Evolutionary conservation across 2,797 vertebrate genomes (phyloP).

Genomic region (Sebastes baramenuke): DNA sequence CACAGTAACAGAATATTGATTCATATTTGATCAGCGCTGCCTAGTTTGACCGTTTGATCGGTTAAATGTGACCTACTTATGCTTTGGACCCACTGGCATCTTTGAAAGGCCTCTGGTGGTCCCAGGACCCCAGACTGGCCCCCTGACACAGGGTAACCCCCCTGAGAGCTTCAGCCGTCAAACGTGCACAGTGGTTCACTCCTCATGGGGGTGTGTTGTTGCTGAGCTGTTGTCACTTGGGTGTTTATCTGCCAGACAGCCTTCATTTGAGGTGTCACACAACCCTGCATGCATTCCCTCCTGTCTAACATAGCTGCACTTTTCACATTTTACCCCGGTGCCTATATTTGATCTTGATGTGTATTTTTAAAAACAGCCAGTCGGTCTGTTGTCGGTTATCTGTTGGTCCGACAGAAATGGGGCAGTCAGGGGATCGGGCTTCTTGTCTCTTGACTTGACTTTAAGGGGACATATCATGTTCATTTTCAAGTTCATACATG

Average conservation of each 20-base stretch:
- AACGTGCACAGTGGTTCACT: neutral
- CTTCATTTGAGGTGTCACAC: constrained; percentile 59
- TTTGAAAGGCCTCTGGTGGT: neutral
- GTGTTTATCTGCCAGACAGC: constrained; percentile 57
- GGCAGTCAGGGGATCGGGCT: neutral
- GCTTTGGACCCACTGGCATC: neutral
- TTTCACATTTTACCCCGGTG: constrained; percentile 65
- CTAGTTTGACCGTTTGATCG: too few relatives aligned
- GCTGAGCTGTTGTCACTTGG: constrained; percentile 58
- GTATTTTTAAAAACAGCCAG: constrained; percentile 57
- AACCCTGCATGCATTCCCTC: constrained; percentile 43
- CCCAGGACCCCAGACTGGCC: neutral
- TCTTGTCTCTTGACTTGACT: neutral
- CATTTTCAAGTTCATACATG: neutral
- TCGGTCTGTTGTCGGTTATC: neutral
- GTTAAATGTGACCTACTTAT: neutral
- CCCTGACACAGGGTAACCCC: neutral
- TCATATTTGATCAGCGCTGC: too few relatives aligned
- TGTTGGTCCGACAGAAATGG: neutral
- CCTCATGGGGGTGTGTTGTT: constrained; percentile 2
- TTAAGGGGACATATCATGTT: neutral
- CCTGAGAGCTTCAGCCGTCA: neutral
- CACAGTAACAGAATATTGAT: too few relatives aligned
- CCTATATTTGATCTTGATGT: constrained; percentile 56
- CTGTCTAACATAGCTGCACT: constrained; percentile 55